Evolutionary conservation across 1,140 invertebrate genomes (phyloP).

Genomic region (Trichonephila clavipes): DNA sequence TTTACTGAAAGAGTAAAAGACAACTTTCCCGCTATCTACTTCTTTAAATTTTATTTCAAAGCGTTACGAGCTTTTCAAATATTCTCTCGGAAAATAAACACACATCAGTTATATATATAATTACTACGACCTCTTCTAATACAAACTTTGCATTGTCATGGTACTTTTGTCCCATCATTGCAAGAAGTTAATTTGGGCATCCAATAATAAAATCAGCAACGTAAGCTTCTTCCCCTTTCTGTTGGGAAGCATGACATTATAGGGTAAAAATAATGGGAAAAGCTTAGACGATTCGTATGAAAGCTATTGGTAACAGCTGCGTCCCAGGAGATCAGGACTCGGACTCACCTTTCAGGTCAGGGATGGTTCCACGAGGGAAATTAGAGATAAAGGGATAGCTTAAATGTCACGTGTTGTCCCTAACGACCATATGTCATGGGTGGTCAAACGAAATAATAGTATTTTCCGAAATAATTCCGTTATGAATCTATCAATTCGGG

Average conservation of each 20-base stretch:
- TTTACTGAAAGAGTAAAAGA: too few relatives aligned
- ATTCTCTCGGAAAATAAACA: too few relatives aligned
- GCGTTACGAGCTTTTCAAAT: too few relatives aligned
- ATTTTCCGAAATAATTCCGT: neutral
- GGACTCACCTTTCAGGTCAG: conserved; percentile 46
- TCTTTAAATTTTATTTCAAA: too few relatives aligned
- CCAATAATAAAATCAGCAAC: neutral
- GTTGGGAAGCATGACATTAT: neutral
- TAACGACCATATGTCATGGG: conserved; percentile 40
- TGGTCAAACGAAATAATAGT: conserved; percentile 24
- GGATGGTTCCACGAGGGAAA: conserved; percentile 30
- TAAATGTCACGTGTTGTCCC: conserved; percentile 38
- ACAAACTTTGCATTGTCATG: neutral
- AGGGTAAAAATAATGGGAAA: conserved; percentile 29
- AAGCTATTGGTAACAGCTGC: conserved; percentile 38
- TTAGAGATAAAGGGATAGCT: conserved; percentile 39
- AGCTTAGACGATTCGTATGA: neutral
- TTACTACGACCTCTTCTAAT: neutral
- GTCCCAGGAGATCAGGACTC: conserved; percentile 11
- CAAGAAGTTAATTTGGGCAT: neutral
- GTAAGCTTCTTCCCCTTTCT: neutral
- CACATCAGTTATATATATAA: too few relatives aligned
- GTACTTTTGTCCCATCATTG: neutral
- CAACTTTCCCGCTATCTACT: too few relatives aligned
- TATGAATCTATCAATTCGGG: neutral